A percentile compares a stretch with the other conserved stretches of the same genome.
Evolutionary conservation across 1,140 invertebrate species (phyloP).

Genomic region (Eupristina koningsbergeri): DNA sequence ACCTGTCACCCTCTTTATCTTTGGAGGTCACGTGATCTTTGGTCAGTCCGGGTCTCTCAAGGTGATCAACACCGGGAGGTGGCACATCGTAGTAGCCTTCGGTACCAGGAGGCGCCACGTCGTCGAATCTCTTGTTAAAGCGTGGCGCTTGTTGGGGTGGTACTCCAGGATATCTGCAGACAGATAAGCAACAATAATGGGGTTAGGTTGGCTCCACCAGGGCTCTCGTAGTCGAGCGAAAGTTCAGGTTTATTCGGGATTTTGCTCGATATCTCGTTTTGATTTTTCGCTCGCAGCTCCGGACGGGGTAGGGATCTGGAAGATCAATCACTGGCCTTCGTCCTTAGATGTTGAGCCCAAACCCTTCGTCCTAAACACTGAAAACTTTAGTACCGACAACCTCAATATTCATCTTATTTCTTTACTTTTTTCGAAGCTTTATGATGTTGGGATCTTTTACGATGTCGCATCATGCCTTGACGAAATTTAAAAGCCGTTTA

Average conservation of each 20-base stretch:
- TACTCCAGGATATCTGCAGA: conserved; percentile 67
- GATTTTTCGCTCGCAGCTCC: not conserved
- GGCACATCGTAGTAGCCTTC: conserved; percentile 71
- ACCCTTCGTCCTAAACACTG: not conserved
- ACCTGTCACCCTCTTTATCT: conserved; percentile 63
- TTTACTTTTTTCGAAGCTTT: too few species aligned
- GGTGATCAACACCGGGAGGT: conserved; percentile 70
- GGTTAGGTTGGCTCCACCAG: conserved; percentile 11
- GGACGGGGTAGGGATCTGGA: too few species aligned
- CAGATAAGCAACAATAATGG: conserved; percentile 58
- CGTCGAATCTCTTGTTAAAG: conserved; percentile 68
- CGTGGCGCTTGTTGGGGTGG: conserved; percentile 24
- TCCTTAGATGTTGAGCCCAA: not conserved
- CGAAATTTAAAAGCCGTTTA: not conserved
- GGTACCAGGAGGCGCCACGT: conserved; percentile 71
- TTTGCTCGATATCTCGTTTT: not conserved
- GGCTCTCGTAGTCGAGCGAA: not conserved
- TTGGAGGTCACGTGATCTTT: conserved; percentile 64
- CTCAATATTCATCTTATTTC: not conserved
- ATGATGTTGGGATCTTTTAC: too few species aligned
- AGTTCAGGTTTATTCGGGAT: not conserved
- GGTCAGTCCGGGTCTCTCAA: conserved; percentile 60
- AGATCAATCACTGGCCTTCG: not conserved
- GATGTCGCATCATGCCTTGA: too few species aligned
- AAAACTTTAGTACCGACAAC: not conserved